Conservation (phyloP, 2,888 invertebrate genomes). For the Aspidiotus destructor region DNA sequence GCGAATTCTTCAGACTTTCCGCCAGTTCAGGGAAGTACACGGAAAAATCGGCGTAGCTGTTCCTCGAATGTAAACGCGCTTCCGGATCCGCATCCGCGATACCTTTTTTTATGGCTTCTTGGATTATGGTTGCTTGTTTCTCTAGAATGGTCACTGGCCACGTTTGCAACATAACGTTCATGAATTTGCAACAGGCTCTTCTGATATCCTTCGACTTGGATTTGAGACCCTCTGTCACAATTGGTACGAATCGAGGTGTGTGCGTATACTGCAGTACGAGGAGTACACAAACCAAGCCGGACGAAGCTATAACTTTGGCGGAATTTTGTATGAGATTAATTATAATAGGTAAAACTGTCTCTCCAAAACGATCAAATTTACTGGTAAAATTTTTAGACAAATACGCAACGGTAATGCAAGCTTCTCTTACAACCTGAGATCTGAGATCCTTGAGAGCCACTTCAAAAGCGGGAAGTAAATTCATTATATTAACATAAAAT, state of each 20-base stretch:
- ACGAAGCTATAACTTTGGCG: conserved; percentile 89
- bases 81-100: conserved; percentile 89
- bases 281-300: conserved; percentile 73
- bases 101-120: conserved; percentile 75
- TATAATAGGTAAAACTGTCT: conserved; percentile 68
- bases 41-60: conserved; percentile 74
- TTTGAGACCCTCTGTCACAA: conserved; percentile 62
- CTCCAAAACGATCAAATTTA: conserved; percentile 76
- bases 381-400: conserved; percentile 63
- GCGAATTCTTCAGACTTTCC: conserved; percentile 65
- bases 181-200: conserved; percentile 64
- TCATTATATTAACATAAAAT: conserved; percentile 66
- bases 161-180: conserved; percentile 69
- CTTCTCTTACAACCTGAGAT: conserved; percentile 91
- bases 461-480: conserved; percentile 69
- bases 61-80: conserved; percentile 70
- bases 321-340: conserved; percentile 89
- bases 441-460: conserved; percentile 75
- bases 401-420: conserved; percentile 88
- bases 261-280: conserved; percentile 81
- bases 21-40: conserved; percentile 86
- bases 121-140: conserved; percentile 62
- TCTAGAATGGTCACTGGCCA: conserved; percentile 80
- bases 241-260: conserved; percentile 67
- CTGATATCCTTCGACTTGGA: conserved; percentile 91